A percentile compares a stretch with the other conserved stretches of the same genome.
Evolutionary conservation across 2,888 invertebrate species (phyloP).

Genomic region (Serripes groenlandicus): DNA sequence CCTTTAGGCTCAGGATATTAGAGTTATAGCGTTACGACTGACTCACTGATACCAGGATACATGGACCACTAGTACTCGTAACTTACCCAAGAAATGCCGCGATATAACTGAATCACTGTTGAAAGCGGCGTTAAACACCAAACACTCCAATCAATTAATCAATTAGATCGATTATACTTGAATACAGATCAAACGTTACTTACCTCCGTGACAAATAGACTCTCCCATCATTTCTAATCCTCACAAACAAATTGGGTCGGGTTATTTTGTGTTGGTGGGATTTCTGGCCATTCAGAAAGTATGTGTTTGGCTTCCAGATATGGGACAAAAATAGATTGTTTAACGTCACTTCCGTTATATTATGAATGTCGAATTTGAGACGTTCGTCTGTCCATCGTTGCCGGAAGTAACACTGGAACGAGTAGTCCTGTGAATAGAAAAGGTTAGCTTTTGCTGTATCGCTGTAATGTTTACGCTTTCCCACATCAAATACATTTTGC

Average conservation of each 20-base stretch:
- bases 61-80: no score
- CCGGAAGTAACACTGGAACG: constrained; percentile 84
- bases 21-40: no score
- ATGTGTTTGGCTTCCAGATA: constrained; percentile 99
- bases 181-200: neutral
- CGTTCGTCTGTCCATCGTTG: constrained; percentile 84
- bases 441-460: neutral
- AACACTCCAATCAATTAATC: neutral
- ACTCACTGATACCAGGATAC: no score
- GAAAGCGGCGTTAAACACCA: neutral
- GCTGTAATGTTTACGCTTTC: neutral
- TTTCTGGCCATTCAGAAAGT: constrained; percentile 87
- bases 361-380: constrained; percentile 78
- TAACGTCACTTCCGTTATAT: constrained; percentile 80
- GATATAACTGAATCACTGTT: neutral
- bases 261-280: constrained; percentile 98
- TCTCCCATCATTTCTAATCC: constrained; percentile 88
- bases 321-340: constrained; percentile 93
- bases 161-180: neutral
- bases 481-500: neutral
- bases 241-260: constrained; percentile 96
- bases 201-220: constrained; percentile 81
- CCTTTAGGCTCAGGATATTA: no score
- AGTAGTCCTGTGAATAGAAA: constrained; percentile 81
- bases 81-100: no score